Percentiles rank a stretch among this genome's conserved stretches.
Conservation (phyloP, 2,888 invertebrate species). For the Ditylenchus weischeri region DNA sequence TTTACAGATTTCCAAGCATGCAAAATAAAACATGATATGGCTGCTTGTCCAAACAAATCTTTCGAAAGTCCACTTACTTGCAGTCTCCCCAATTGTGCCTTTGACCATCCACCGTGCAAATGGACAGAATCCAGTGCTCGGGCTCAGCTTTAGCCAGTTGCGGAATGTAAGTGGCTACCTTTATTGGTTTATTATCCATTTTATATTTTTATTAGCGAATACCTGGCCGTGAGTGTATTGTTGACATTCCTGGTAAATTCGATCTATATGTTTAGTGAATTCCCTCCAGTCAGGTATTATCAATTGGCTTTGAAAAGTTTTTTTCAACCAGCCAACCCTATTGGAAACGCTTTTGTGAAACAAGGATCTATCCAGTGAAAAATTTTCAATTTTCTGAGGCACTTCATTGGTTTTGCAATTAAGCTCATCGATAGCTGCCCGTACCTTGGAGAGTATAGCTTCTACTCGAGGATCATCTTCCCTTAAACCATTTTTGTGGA, state of each 20-base stretch:
- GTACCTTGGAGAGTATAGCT: not conserved
- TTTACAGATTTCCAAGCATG: too few relatives aligned
- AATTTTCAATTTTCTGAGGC: not conserved
- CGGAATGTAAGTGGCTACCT: constrained; percentile 22
- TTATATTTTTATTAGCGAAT: not conserved
- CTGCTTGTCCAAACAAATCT: too few relatives aligned
- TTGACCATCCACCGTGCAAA: constrained; percentile 60
- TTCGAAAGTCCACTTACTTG: not conserved
- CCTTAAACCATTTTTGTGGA: not conserved
- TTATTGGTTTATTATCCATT: not conserved
- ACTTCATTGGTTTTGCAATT: not conserved
- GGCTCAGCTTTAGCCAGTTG: constrained; percentile 16
- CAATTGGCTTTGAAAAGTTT: constrained; percentile 68
- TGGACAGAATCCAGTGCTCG: constrained; percentile 63
- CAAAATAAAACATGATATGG: too few relatives aligned
- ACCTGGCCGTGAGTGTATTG: constrained; percentile 16
- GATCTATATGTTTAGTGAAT: constrained; percentile 74
- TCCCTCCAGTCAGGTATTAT: constrained; percentile 88
- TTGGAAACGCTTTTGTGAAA: constrained; percentile 44
- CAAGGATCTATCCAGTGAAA: not conserved
- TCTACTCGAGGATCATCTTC: constrained; percentile 1
- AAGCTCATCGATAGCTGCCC: not conserved
- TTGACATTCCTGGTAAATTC: constrained; percentile 11
- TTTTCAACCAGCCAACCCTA: constrained; percentile 46
- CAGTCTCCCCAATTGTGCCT: constrained; percentile 85